These are phyloP conservation scores for Gopherus flavomarginatus DNA, from an alignment of 2,113 vertebrate species.

Conservation along the genomic window DNA sequence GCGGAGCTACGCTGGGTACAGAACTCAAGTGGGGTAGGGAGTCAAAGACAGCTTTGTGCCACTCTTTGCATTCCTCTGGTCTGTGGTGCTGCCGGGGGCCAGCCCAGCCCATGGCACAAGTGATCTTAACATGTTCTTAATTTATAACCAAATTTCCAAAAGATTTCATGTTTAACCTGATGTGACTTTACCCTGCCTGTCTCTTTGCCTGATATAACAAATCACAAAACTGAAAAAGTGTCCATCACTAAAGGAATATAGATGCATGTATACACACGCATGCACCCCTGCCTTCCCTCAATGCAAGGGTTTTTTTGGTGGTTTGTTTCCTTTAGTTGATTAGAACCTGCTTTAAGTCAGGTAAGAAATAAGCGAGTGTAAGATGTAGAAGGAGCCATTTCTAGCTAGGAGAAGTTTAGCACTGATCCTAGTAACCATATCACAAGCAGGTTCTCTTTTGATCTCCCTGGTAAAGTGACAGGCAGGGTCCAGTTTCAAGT, in stretches of 20 bases:
- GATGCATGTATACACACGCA: background rate
- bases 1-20: fast-evolving
- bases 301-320: no score
- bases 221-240: background rate
- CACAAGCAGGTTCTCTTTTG: background rate
- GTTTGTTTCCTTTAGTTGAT: background rate
- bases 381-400: background rate
- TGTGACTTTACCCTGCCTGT: no score
- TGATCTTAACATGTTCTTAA: background rate
- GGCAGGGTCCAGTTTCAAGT: no score
- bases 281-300: no score
- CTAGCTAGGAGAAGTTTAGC: background rate
- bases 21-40: background rate
- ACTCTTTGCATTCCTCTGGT: background rate
- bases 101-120: background rate
- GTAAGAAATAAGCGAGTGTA: fast-evolving
- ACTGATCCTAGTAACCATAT: background rate
- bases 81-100: background rate
- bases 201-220: background rate
- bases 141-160: background rate
- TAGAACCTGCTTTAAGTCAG: background rate
- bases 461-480: background rate
- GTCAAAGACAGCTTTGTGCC: background rate
- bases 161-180: background rate
- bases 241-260: background rate